Conservation (phyloP, 2,888 invertebrate genomes). For the Aleiodes alternator region DNA sequence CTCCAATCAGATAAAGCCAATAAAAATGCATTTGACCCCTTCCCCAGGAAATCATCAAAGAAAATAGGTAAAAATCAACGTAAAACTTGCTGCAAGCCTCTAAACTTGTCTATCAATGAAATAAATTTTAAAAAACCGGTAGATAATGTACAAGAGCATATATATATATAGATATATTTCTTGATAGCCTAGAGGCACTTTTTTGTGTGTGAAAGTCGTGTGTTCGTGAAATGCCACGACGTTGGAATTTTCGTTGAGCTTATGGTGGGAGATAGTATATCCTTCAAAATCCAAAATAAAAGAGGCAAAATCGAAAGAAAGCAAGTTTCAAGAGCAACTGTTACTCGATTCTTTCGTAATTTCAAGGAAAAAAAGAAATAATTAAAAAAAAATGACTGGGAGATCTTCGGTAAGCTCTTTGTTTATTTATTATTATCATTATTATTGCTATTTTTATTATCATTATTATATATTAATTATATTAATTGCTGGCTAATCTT, state of each 20-base stretch:
- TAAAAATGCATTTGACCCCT: no score
- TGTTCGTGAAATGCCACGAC: slow-evolving; percentile 56
- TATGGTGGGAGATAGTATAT: slow-evolving; percentile 44
- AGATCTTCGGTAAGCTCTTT: background rate
- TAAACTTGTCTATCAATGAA: no score
- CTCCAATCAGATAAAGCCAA: no score
- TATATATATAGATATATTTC: no score
- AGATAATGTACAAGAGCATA: no score
- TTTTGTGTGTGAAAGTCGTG: slow-evolving; percentile 56
- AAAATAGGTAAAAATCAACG: no score
- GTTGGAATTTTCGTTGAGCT: slow-evolving; percentile 45
- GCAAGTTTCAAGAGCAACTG: background rate
- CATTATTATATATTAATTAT: no score
- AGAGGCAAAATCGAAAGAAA: slow-evolving; percentile 34
- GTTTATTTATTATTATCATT: background rate
- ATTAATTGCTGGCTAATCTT: no score
- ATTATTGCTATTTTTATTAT: background rate
- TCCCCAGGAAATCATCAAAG: no score
- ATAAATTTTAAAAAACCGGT: no score
- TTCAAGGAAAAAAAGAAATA: background rate
- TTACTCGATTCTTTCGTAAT: background rate
- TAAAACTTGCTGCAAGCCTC: no score
- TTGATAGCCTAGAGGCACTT: background rate
- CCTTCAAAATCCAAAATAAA: slow-evolving; percentile 38
- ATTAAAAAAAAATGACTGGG: background rate